Percentiles rank a stretch among this genome's conserved stretches.
These are phyloP conservation scores for Drosophila jambulina DNA, from an alignment of 1,140 invertebrate species.

Conservation along the genomic window DNA sequence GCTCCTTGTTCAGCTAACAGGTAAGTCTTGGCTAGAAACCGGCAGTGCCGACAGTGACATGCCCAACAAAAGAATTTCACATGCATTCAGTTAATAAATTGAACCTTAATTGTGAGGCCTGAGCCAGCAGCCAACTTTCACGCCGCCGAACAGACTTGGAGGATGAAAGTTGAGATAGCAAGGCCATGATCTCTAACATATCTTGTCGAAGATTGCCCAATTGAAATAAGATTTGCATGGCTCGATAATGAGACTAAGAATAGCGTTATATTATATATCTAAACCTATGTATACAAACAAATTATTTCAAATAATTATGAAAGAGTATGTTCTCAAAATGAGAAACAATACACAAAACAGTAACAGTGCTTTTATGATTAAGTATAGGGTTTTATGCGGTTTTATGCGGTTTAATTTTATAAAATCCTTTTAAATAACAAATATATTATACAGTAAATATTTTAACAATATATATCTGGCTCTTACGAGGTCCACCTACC, in stretches of 20 bases:
- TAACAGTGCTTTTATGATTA: too few relatives aligned
- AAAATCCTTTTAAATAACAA: too few relatives aligned
- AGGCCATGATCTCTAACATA: slow-evolving; percentile 9
- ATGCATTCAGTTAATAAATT: slow-evolving; percentile 54
- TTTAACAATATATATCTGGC: too few relatives aligned
- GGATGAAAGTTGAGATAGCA: slow-evolving; percentile 45
- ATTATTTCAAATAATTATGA: neutral
- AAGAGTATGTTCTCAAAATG: too few relatives aligned
- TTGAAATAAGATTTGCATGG: slow-evolving; percentile 1
- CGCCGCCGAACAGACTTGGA: slow-evolving; percentile 9
- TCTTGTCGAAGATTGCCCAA: slow-evolving; percentile 6
- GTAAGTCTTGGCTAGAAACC: slow-evolving; percentile 57
- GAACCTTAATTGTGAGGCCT: slow-evolving; percentile 57
- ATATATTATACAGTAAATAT: too few relatives aligned
- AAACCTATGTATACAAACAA: too few relatives aligned
- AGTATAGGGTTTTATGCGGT: too few relatives aligned
- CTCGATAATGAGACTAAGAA: neutral
- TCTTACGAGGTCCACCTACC: too few relatives aligned
- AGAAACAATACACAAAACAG: too few relatives aligned
- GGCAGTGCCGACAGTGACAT: slow-evolving; percentile 20
- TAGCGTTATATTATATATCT: neutral
- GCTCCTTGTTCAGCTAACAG: slow-evolving; percentile 60
- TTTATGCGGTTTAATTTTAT: too few relatives aligned
- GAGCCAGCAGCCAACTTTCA: slow-evolving; percentile 21
- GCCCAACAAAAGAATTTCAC: slow-evolving; percentile 68